These are phyloP conservation scores for Xestia xanthographa DNA, from an alignment of 2,888 invertebrate genomes.

Conservation along the genomic window DNA sequence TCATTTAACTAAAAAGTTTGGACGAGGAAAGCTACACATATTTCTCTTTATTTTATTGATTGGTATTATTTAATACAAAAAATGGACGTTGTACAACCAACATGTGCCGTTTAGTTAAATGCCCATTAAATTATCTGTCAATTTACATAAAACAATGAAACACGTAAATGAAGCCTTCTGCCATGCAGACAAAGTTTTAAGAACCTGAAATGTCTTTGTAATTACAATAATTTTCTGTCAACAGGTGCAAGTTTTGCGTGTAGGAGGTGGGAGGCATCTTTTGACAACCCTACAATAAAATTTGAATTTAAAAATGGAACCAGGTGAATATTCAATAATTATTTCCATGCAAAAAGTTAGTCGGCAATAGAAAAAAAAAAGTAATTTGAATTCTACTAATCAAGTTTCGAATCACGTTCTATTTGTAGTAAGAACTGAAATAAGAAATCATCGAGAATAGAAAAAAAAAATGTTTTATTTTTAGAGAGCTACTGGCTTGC, in stretches of 20 bases:
- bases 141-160: conserved; percentile 49
- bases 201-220: conserved; percentile 44
- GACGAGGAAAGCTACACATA: background rate
- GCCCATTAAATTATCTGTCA: conserved; percentile 8
- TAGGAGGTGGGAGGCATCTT: conserved; percentile 8
- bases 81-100: background rate
- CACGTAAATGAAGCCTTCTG: conserved; percentile 31
- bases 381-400: conserved; percentile 43
- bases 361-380: conserved; percentile 31
- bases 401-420: conserved; percentile 46
- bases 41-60: conserved; percentile 1
- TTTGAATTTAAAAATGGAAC: conserved; percentile 27
- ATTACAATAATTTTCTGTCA: conserved; percentile 49
- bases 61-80: background rate
- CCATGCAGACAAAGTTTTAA: conserved; percentile 52
- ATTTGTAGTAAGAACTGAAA: conserved; percentile 26
- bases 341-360: conserved; percentile 40
- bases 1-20: conserved; percentile 1
- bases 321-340: conserved; percentile 45
- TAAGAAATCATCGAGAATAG: conserved; percentile 6
- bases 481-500: conserved; percentile 21
- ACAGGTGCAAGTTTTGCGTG: conserved; percentile 25
- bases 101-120: conserved; percentile 5
- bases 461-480: conserved; percentile 24
- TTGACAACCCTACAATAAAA: conserved; percentile 32